Evolutionary conservation across 2,113 vertebrate genomes (phyloP).

Genomic region (Holacanthus passer): DNA sequence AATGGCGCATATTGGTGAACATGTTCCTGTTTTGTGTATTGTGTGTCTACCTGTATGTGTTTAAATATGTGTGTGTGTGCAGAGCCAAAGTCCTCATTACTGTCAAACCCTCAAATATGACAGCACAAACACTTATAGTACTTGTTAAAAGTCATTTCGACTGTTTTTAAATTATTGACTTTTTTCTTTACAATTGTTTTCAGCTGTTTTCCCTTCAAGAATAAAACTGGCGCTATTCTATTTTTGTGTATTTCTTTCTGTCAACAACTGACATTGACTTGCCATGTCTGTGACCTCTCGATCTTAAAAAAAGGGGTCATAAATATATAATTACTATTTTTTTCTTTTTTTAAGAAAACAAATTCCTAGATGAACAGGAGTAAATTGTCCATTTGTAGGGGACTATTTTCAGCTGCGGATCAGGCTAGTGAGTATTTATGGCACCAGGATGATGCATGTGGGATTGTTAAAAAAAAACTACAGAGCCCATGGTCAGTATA

Average conservation of each 20-base stretch:
- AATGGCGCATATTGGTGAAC: neutral
- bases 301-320: neutral
- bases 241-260: neutral
- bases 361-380: neutral
- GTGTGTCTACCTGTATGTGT: neutral
- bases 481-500: conserved; percentile 18
- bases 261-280: neutral
- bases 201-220: neutral
- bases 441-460: neutral
- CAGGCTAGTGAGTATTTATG: neutral
- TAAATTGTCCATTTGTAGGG: neutral
- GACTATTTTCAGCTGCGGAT: conserved; percentile 32
- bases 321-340: neutral
- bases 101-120: conserved; percentile 4
- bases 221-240: neutral
- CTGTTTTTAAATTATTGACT: neutral
- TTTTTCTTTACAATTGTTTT: neutral
- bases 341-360: neutral
- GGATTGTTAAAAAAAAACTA: conserved; percentile 16
- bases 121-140: neutral
- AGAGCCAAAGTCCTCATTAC: conserved; percentile 1
- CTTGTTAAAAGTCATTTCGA: neutral
- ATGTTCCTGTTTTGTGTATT: neutral
- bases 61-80: neutral
- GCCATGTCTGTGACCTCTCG: conserved; percentile 9